phyloP scores from a whole-genome alignment of 2,797 vertebrate species.

The Loriculus beryllinus region DNA sequence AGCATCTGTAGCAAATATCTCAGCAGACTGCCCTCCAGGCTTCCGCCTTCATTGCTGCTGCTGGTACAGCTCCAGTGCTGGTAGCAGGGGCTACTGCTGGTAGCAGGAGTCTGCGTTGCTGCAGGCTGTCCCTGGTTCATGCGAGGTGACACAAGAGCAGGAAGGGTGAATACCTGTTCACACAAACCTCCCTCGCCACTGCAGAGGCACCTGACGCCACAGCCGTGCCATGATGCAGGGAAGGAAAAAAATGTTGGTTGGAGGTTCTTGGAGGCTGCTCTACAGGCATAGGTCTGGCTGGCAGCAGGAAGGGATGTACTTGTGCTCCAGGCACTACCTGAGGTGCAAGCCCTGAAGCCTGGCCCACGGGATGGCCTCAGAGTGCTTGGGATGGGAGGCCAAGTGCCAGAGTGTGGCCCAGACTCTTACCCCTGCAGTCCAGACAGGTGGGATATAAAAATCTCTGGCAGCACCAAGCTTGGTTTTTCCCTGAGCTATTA shows the following conservation, averaged over 20 bases:
- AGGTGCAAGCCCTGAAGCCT: not conserved
- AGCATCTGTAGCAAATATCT: not conserved
- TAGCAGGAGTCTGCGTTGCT: not conserved
- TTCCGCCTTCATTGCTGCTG: not conserved
- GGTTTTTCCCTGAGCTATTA: not conserved
- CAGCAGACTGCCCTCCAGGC: not conserved
- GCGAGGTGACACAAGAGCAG: not conserved
- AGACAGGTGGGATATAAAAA: not conserved
- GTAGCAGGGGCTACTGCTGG: not conserved
- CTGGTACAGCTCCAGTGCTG: not conserved
- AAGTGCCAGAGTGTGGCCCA: not conserved
- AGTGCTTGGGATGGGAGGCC: accelerated
- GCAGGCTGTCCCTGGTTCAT: not conserved
- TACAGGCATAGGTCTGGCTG: not conserved
- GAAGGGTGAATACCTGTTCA: not conserved
- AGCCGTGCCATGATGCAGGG: accelerated
- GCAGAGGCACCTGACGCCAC: not conserved
- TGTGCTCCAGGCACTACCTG: not conserved
- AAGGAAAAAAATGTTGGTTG: not conserved
- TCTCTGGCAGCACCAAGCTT: not conserved
- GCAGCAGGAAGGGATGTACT: not conserved
- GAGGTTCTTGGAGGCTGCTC: not conserved
- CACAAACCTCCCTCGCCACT: not conserved
- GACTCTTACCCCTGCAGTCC: not conserved
- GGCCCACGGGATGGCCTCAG: accelerated